These are phyloP conservation scores for Oxyura jamaicensis DNA, from an alignment of 2,113 vertebrate genomes.

Conservation along the genomic window DNA sequence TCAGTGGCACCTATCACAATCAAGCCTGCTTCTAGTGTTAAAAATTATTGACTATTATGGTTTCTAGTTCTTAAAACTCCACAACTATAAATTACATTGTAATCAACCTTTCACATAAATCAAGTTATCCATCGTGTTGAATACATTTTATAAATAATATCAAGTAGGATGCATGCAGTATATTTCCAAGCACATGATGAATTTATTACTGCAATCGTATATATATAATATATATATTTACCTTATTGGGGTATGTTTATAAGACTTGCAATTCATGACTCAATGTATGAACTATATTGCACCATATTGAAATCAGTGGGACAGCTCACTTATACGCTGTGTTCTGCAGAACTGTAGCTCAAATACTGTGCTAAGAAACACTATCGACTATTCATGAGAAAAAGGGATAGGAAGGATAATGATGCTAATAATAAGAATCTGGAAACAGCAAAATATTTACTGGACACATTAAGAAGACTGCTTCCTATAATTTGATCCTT, in stretches of 20 bases:
- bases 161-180: not conserved
- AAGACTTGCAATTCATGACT: not conserved
- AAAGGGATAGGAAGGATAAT: not conserved
- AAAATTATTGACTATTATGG: constrained; percentile 6
- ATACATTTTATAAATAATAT: constrained; percentile 25
- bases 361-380: not conserved
- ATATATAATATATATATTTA: not conserved
- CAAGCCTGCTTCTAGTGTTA: not conserved
- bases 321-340: not conserved
- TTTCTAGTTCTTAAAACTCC: constrained; percentile 32
- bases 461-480: not conserved
- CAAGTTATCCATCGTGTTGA: constrained; percentile 5
- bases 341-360: not conserved
- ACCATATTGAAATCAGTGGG: not conserved
- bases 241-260: not conserved
- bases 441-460: not conserved
- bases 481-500: not conserved
- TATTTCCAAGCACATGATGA: not conserved
- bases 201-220: not conserved
- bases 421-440: not conserved
- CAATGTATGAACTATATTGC: not conserved
- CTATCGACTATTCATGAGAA: not conserved
- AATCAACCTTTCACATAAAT: constrained; percentile 57
- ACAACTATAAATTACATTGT: constrained; percentile 45
- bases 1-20: not conserved